These are phyloP conservation scores for Cyclopterus lumpus DNA, from an alignment of 2,797 vertebrate species.

Conservation along the genomic window DNA sequence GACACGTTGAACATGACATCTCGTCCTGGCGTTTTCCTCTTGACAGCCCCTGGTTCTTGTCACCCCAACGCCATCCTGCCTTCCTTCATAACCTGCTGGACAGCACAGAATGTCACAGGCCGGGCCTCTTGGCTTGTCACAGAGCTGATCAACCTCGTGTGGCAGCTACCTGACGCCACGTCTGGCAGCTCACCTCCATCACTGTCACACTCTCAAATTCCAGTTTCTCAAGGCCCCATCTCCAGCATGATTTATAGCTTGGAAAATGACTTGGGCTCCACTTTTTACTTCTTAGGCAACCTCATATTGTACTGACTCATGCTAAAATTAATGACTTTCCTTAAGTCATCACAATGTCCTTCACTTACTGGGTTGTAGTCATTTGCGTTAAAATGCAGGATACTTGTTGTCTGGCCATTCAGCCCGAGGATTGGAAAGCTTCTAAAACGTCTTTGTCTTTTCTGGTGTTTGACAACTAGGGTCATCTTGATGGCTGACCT, in stretches of 20 bases:
- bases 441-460: conserved; percentile 62
- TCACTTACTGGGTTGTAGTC: conserved; percentile 13
- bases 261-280: conserved; percentile 17
- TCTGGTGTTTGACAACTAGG: conserved; percentile 66
- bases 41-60: conserved; percentile 79
- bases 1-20: conserved; percentile 60
- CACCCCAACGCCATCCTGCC: conserved; percentile 60
- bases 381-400: conserved; percentile 35
- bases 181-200: conserved; percentile 76
- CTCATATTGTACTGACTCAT: conserved; percentile 11
- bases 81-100: conserved; percentile 75
- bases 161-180: conserved; percentile 77
- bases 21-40: conserved; percentile 54
- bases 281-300: conserved; percentile 15
- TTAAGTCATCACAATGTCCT: conserved; percentile 20
- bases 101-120: conserved; percentile 60
- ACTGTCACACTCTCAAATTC: conserved; percentile 78
- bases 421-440: conserved; percentile 51
- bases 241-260: conserved; percentile 64
- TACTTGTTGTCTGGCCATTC: conserved; percentile 50
- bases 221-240: conserved; percentile 62
- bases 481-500: conserved; percentile 75
- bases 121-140: conserved; percentile 65
- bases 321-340: conserved; percentile 9
- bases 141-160: conserved; percentile 64